A percentile compares a stretch with the other conserved stretches of the same genome.
These are phyloP conservation scores for Sebastes taczanowskii DNA, from an alignment of 2,797 vertebrate genomes.

Conservation along the genomic window DNA sequence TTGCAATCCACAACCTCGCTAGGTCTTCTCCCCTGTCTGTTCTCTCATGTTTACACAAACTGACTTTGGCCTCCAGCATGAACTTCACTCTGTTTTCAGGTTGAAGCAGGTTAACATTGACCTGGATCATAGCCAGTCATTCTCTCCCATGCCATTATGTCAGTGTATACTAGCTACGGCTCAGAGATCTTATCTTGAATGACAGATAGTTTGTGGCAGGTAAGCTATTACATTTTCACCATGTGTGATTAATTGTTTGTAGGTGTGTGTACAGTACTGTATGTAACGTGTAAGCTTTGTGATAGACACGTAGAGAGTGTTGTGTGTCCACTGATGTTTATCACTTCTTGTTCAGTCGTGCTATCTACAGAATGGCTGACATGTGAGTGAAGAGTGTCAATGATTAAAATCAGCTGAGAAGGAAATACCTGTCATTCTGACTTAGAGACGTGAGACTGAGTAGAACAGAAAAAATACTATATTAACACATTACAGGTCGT, in stretches of 20 bases:
- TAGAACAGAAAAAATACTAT: not conserved
- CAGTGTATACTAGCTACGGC: constrained; percentile 28
- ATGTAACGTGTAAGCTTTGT: not conserved
- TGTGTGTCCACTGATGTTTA: not conserved
- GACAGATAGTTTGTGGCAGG: constrained; percentile 48
- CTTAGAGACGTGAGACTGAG: constrained; percentile 19
- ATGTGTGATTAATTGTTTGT: constrained; percentile 36
- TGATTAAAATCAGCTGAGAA: constrained; percentile 25
- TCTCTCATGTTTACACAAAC: not conserved
- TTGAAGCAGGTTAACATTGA: constrained; percentile 41
- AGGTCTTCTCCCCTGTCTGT: not conserved
- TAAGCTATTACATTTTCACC: constrained; percentile 31
- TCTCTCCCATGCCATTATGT: constrained; percentile 40
- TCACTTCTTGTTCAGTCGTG: not conserved
- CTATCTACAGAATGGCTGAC: constrained; percentile 19
- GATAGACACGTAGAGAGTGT: not conserved
- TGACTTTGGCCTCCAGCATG: not conserved
- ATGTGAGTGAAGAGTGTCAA: not conserved
- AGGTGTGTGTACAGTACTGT: not conserved
- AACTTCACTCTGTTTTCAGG: constrained; percentile 29
- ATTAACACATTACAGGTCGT: constrained; percentile 7
- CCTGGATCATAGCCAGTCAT: constrained; percentile 52
- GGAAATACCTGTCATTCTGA: constrained; percentile 32
- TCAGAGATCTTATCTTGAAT: constrained; percentile 53
- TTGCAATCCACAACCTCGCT: no score